Base-by-base conservation (phyloP, 1,140 invertebrate genomes). In the Pectinophora gossypiella region DNA sequence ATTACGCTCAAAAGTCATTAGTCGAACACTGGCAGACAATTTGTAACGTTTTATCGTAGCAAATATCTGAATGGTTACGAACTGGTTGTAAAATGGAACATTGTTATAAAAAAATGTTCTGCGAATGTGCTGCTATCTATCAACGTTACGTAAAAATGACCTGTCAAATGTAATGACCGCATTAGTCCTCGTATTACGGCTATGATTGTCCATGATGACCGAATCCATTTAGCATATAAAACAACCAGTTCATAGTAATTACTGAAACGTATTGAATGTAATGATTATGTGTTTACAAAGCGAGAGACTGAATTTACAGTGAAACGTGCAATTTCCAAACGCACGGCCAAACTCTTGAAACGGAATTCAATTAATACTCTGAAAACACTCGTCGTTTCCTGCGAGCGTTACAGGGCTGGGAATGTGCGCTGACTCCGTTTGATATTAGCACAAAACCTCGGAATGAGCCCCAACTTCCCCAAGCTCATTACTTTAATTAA, bases 61-160 rank as follows among this genome's bases (percentile, higher is more conserved):
- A 48, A 56, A 51, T 54, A 60, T 60, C 57, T 48, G 46, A 19
- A 36, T 40, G 6, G n/a, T 40, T 15, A 40, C 15, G 13, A 40
- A 40, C 36, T 12, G 47, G 55, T n/a, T 52, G 53, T 47, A 56
- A 63, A 66, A 61, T 68, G 54, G 51, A 45, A 49, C 20, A 48
- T 40, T 40, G 27, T 12, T 32, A 15, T 40, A 40, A 70, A 72
- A 69, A 64, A 64, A 43, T 22, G 50, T 55, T 56, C 43, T 48
- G 20, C 51, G 69, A 73, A 68, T 73, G 58, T 60, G 57, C 52
- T 54, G 51, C 58, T 54, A 73, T 76, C 56, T 64, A 76, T 72
- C 68, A 73, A 52, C 53, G 63, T 57, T 52, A 47, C 59, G 57
- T 42, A 49, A 54, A 71, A 73, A 65, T 66, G 54, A 58, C 61